Evolutionary conservation across 2,113 vertebrate genomes (phyloP).

Genomic region (Phrynocephalus versicolor): DNA sequence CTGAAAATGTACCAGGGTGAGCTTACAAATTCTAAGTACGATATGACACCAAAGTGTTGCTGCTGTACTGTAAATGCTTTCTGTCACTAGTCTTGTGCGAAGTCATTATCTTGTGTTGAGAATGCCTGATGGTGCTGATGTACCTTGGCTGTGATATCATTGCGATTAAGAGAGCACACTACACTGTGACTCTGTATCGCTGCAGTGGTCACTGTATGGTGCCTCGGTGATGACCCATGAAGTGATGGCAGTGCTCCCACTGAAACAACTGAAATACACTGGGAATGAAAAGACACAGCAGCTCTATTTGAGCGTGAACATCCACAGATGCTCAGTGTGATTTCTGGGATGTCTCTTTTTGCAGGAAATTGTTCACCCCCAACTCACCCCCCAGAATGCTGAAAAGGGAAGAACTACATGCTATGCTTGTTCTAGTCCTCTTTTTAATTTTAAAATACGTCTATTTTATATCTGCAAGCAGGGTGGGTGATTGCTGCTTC

Average conservation of each 20-base stretch:
- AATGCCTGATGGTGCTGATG: slow-evolving; percentile 15
- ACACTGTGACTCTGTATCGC: neutral
- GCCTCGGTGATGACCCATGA: slow-evolving; percentile 20
- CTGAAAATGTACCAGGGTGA: slow-evolving; percentile 22
- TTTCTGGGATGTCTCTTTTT: neutral
- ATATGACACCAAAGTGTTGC: slow-evolving; percentile 18
- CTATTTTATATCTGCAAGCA: too few relatives aligned
- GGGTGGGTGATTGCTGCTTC: too few relatives aligned
- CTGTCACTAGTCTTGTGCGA: slow-evolving; percentile 31
- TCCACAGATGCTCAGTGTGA: slow-evolving; percentile 7
- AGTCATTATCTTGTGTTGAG: neutral
- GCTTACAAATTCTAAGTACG: neutral
- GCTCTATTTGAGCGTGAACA: slow-evolving; percentile 23
- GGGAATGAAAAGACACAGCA: neutral
- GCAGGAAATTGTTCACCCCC: neutral
- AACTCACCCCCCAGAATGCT: neutral
- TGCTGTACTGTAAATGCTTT: slow-evolving; percentile 11
- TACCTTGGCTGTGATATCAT: neutral
- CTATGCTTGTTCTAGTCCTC: neutral
- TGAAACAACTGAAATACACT: slow-evolving; percentile 16
- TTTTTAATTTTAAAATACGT: neutral
- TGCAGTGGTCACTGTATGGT: neutral
- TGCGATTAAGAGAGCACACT: neutral
- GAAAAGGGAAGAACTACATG: neutral
- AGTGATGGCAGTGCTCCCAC: slow-evolving; percentile 23